phyloP scores from a whole-genome alignment of 2,888 invertebrate genomes.

The Acanthosepion pharaonis region DNA sequence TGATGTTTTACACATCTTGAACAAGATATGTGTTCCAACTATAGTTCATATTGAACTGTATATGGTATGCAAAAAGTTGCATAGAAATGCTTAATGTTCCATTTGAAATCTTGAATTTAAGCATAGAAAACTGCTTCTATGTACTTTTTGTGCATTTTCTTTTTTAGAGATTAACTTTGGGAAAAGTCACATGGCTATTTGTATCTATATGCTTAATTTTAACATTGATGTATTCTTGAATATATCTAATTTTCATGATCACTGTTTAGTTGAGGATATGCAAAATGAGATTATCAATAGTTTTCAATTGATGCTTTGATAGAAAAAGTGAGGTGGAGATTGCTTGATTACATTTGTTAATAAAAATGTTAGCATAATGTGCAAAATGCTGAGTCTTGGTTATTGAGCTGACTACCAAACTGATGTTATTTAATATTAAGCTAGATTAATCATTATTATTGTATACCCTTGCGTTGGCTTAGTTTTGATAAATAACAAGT shows the following conservation, averaged over 20 bases:
- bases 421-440: neutral
- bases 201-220: too few relatives aligned
- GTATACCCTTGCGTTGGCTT: neutral
- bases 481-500: neutral
- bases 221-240: too few relatives aligned
- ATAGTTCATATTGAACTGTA: too few relatives aligned
- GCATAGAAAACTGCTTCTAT: neutral
- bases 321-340: neutral
- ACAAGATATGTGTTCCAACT: too few relatives aligned
- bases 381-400: neutral
- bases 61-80: neutral
- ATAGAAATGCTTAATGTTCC: neutral
- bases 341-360: neutral
- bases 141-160: too few relatives aligned
- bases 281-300: neutral
- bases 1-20: too few relatives aligned
- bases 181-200: too few relatives aligned
- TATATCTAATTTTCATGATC: too few relatives aligned
- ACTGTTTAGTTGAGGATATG: neutral
- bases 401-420: neutral
- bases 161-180: too few relatives aligned
- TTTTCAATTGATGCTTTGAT: neutral
- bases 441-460: neutral
- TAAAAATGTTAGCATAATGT: neutral
- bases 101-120: neutral